These are phyloP conservation scores for Hypothenemus hampei DNA, from an alignment of 1,140 invertebrate species.

Conservation along the genomic window DNA sequence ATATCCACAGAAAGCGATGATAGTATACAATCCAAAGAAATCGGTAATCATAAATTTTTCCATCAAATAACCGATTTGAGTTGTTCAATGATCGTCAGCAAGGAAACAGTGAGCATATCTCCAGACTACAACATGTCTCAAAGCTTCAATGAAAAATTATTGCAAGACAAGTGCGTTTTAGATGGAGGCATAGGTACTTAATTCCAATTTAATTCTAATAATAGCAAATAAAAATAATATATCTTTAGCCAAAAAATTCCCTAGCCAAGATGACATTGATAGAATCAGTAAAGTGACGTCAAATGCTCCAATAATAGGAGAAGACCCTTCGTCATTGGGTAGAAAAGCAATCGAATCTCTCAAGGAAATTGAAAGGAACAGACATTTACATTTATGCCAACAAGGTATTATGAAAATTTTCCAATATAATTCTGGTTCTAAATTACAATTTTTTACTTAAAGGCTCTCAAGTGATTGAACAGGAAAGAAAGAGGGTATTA, in stretches of 20 bases:
- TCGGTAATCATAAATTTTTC: slow-evolving; percentile 24
- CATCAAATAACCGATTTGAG: slow-evolving; percentile 37
- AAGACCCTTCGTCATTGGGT: slow-evolving; percentile 55
- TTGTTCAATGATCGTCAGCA: slow-evolving; percentile 40
- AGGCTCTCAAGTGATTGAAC: slow-evolving; percentile 87
- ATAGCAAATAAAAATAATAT: background rate
- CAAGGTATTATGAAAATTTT: slow-evolving; percentile 78
- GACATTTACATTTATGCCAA: slow-evolving; percentile 80
- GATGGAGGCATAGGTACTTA: slow-evolving; percentile 39
- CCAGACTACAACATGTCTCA: slow-evolving; percentile 43
- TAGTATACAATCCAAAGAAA: slow-evolving; percentile 39
- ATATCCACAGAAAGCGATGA: slow-evolving; percentile 42
- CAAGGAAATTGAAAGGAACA: slow-evolving; percentile 83
- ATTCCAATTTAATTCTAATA: background rate
- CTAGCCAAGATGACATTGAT: slow-evolving; percentile 80
- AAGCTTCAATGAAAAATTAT: slow-evolving; percentile 44
- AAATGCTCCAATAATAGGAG: slow-evolving; percentile 60
- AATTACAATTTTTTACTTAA: slow-evolving; percentile 12
- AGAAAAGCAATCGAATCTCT: slow-evolving; percentile 82
- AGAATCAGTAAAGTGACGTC: slow-evolving; percentile 79
- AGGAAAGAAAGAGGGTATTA: slow-evolving; percentile 79
- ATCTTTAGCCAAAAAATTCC: slow-evolving; percentile 40
- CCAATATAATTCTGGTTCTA: too few relatives aligned
- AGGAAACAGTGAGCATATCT: slow-evolving; percentile 29
- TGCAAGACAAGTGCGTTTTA: slow-evolving; percentile 42